These are phyloP conservation scores for Myiozetetes cayanensis DNA, from an alignment of 2,113 vertebrate genomes.

Conservation along the genomic window DNA sequence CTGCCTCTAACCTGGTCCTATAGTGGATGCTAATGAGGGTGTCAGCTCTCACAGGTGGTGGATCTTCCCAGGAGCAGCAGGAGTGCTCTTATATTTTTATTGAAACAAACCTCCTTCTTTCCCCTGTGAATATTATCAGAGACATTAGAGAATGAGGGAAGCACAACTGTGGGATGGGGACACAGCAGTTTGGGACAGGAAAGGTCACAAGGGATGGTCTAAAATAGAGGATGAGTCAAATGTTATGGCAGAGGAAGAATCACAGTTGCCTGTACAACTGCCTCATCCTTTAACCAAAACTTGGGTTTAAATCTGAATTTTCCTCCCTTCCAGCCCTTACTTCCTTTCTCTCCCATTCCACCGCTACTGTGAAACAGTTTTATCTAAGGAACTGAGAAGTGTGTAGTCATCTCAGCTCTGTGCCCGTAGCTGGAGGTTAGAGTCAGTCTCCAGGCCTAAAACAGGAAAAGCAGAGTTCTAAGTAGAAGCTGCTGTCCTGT, in stretches of 20 bases:
- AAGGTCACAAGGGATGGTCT: background rate
- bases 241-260: background rate
- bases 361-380: background rate
- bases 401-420: background rate
- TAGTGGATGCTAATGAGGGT: background rate
- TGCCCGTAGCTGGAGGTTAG: background rate
- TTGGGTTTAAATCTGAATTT: background rate
- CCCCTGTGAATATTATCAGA: background rate
- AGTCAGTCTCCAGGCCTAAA: background rate
- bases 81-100: background rate
- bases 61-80: background rate
- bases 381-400: background rate
- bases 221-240: background rate
- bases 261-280: background rate
- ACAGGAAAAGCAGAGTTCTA: background rate
- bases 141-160: background rate
- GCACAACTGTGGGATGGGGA: accelerated
- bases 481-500: background rate
- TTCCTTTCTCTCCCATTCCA: background rate
- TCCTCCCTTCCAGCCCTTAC: background rate
- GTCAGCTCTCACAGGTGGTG: background rate
- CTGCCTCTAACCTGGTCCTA: background rate
- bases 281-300: background rate
- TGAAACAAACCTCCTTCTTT: background rate
- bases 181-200: background rate